phyloP scores from a whole-genome alignment of 1,140 invertebrate species.

The Forficula auricularia region DNA sequence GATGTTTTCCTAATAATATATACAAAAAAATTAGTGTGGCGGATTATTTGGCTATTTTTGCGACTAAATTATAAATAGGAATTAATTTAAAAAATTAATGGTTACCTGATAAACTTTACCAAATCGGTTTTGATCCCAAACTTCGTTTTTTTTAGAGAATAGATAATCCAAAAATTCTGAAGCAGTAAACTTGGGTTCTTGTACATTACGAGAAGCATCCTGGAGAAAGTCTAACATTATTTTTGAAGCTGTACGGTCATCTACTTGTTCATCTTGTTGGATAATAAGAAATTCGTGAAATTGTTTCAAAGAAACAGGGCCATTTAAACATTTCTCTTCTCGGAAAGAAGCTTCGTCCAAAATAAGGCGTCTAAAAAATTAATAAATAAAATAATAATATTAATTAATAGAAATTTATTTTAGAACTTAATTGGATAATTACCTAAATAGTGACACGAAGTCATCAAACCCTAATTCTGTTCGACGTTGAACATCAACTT shows the following conservation, averaged over 20 bases:
- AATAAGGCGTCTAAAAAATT: no score
- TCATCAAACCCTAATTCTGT: slow-evolving; percentile 82
- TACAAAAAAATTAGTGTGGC: no score
- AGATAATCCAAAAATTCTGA: slow-evolving; percentile 80
- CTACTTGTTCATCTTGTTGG: slow-evolving; percentile 64
- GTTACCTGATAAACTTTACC: slow-evolving; percentile 50
- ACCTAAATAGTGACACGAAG: slow-evolving; percentile 66
- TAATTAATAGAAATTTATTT: slow-evolving; percentile 29
- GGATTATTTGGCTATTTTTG: no score
- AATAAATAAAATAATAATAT: neutral
- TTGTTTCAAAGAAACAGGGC: no score
- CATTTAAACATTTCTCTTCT: no score
- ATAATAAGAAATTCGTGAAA: slow-evolving; percentile 49
- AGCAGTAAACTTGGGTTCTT: slow-evolving; percentile 63
- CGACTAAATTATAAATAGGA: no score
- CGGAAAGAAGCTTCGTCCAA: no score
- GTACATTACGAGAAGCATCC: slow-evolving; percentile 59
- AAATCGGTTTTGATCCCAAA: slow-evolving; percentile 58
- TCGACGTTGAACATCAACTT: slow-evolving; percentile 56
- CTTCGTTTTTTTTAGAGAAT: slow-evolving; percentile 84
- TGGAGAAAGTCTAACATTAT: slow-evolving; percentile 29
- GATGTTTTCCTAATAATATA: no score
- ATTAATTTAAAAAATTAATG: no score
- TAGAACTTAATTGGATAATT: slow-evolving; percentile 29
- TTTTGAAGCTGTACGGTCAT: slow-evolving; percentile 74